phyloP scores from a whole-genome alignment of 2,113 vertebrate genomes.

The Varanus komodoensis region DNA sequence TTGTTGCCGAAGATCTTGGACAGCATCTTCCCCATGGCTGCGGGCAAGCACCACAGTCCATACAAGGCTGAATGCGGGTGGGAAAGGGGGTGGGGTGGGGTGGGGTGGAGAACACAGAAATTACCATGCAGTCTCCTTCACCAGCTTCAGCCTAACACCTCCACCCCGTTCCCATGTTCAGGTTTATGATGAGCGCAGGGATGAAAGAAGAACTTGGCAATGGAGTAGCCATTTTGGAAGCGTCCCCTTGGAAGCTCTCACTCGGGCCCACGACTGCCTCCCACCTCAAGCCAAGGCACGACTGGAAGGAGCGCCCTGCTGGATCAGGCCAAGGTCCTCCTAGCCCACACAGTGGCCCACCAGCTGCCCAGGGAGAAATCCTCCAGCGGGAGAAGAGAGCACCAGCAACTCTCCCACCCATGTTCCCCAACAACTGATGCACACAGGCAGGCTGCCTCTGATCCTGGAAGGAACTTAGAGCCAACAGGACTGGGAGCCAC shows the following conservation, averaged over 20 bases:
- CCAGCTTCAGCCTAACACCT: not conserved
- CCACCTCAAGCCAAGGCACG: no score
- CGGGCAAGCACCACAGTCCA: constrained; percentile 29
- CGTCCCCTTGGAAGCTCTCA: not conserved
- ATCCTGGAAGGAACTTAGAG: no score
- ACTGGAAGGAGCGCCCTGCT: no score
- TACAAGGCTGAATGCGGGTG: constrained; percentile 10
- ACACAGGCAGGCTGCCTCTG: no score
- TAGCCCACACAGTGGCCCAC: no score
- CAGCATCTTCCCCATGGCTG: constrained; percentile 87
- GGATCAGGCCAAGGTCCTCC: no score
- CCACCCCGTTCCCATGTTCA: not conserved
- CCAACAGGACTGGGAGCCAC: no score
- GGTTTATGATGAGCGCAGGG: not conserved
- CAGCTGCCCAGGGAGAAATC: no score
- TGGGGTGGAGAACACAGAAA: not conserved
- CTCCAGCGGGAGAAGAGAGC: no score
- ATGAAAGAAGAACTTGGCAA: not conserved
- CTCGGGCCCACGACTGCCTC: not conserved
- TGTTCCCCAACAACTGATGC: no score
- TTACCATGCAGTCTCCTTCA: not conserved
- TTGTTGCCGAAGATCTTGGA: constrained; percentile 92
- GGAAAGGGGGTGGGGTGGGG: no score
- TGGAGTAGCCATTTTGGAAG: not conserved
- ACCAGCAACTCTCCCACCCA: no score